Base-by-base conservation (phyloP, 2,888 invertebrate species). In the Tachina lurida region DNA sequence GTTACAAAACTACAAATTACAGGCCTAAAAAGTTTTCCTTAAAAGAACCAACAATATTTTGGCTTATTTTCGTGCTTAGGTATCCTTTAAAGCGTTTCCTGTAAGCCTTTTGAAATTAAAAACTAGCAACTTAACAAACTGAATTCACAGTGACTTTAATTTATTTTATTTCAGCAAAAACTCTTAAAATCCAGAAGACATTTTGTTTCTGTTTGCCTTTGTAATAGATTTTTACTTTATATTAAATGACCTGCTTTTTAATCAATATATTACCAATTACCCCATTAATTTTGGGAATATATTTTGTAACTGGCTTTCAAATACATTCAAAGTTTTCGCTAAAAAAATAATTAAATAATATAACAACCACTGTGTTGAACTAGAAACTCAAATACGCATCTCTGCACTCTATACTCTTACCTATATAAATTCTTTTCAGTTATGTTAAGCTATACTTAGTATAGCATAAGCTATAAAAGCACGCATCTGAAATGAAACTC, bases 291-390 rank as follows among this genome's bases (percentile, higher is more conserved):
- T 31, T 31, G 31, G 0, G 31, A 67, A 77, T 63, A 52, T 63
- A n/a, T 73, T 65, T 80, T 47, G 31, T 70, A 75, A 75, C 75
- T 70, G 60, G 39, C 68, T 65, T 77, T 63, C 19, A 83, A 77
- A 41, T 73, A 31, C 47, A 19, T 39, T 65, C 73, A 41, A 62
- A 22, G 63, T 43, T 1, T 70, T 71, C 19, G 54, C 45, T 45
- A 71, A 19, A 47, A 45, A 15, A 39, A 10, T 8, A 56, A 54
- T 31, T 22, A 56, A 62, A 62, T 22, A 75, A 19, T 7, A 8
- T 5, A n/a, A 58, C n/a, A 52, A 58, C 58, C 80, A 80, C 73
- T 58, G 80, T 74, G 49, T 31, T 73, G 56, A 41, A 49, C 43
- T 56, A n/a, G 9, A 58, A 7, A 65, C 47, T 12, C 10, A 22